phyloP scores from a whole-genome alignment of 2,888 invertebrate species.

The Folsomia candida region DNA sequence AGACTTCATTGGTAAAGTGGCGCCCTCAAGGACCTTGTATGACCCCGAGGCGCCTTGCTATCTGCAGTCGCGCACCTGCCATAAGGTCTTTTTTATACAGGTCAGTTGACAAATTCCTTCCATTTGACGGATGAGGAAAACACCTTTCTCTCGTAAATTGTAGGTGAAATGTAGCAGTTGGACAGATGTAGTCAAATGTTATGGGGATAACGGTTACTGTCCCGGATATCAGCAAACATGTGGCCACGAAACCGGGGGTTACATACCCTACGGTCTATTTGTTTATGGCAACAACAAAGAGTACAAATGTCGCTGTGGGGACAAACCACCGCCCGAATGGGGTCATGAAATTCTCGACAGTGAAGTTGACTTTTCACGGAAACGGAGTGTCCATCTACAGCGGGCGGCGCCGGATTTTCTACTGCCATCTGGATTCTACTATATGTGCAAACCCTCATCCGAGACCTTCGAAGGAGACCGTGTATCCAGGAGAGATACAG shows the following conservation, averaged over 20 bases:
- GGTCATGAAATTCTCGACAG: not conserved
- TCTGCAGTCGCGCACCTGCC: no score
- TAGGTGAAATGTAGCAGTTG: no score
- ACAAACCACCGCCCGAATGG: no score
- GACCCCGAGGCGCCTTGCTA: no score
- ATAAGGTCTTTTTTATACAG: no score
- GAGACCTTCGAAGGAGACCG: not conserved
- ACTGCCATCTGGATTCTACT: not conserved
- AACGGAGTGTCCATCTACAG: not conserved
- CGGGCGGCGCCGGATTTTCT: not conserved
- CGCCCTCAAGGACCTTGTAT: slow-evolving; percentile 21
- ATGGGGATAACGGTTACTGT: not conserved
- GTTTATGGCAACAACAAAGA: not conserved
- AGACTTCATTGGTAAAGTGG: slow-evolving; percentile 10
- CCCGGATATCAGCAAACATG: no score
- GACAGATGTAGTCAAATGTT: no score
- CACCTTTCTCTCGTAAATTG: no score
- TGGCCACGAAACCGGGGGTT: no score
- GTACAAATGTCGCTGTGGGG: not conserved
- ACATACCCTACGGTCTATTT: no score
- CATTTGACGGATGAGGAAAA: no score
- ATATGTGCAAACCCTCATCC: not conserved
- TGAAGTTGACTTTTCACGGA: not conserved
- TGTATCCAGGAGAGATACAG: not conserved
- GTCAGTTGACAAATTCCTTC: no score